phyloP scores from a whole-genome alignment of 2,888 invertebrate genomes.

The Gibbula magus region DNA sequence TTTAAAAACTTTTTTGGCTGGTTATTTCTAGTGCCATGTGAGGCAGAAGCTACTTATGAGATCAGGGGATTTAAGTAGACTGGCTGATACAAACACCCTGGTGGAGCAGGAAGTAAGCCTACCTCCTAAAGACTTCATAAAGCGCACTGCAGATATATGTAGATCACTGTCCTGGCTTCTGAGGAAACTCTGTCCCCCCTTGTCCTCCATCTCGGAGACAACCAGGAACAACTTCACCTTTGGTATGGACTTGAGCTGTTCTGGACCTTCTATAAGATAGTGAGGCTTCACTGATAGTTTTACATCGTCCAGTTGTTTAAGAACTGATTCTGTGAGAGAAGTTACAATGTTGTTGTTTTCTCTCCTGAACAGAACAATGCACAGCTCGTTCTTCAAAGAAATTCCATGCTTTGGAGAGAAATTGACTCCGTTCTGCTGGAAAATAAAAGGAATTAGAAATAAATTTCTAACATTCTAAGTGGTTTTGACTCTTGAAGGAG shows the following conservation, averaged over 20 bases:
- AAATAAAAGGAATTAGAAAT: not conserved
- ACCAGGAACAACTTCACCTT: conserved; percentile 61
- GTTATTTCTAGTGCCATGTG: too few relatives aligned
- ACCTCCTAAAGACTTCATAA: conserved; percentile 58
- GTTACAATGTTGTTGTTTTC: conserved; percentile 52
- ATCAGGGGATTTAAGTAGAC: too few relatives aligned
- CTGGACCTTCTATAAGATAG: conserved; percentile 55
- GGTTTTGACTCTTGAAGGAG: not conserved
- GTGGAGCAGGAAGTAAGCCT: not conserved
- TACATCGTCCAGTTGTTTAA: conserved; percentile 59
- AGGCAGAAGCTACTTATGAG: too few relatives aligned
- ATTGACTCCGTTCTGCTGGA: conserved; percentile 52
- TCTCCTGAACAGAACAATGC: conserved; percentile 56
- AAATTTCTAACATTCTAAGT: not conserved
- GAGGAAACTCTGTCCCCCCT: conserved; percentile 32
- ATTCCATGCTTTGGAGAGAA: conserved; percentile 59
- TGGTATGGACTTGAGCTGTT: conserved; percentile 58
- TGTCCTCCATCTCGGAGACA: conserved; percentile 59
- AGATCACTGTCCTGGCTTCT: conserved; percentile 51
- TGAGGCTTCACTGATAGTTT: conserved; percentile 57
- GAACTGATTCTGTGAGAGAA: conserved; percentile 54
- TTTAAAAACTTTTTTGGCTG: too few relatives aligned
- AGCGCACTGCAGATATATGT: conserved; percentile 52
- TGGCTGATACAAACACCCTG: too few relatives aligned
- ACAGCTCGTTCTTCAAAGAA: conserved; percentile 58